Evolutionary conservation across 2,113 vertebrate species (phyloP).

Genomic region (Erythrolamprus reginae): DNA sequence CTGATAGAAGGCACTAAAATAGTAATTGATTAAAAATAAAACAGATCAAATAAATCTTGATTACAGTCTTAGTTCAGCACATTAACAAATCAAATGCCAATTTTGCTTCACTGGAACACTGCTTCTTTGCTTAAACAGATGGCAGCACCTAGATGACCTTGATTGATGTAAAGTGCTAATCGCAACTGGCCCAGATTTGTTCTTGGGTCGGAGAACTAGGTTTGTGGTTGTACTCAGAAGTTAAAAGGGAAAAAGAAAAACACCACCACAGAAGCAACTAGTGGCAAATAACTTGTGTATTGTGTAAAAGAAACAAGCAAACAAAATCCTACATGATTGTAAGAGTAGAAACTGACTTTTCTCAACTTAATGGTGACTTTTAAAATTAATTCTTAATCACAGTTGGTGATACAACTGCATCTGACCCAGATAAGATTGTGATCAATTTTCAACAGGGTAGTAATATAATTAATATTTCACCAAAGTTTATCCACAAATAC

Average conservation of each 20-base stretch:
- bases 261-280: not conserved
- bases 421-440: not conserved
- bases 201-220: not conserved
- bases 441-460: not conserved
- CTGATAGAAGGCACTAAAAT: not conserved
- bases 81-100: not conserved
- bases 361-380: not conserved
- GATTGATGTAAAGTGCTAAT: not conserved
- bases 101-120: not conserved
- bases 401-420: not conserved
- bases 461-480: not conserved
- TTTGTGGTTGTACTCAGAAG: not conserved
- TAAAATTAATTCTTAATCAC: not conserved
- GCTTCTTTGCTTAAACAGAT: not conserved
- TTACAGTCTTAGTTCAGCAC: not conserved
- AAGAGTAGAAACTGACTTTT: not conserved
- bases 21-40: not conserved
- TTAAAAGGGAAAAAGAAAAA: not conserved
- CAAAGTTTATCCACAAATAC: conserved; percentile 21
- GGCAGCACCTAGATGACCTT: not conserved
- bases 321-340: not conserved
- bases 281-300: not conserved
- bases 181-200: not conserved
- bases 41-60: not conserved
- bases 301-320: not conserved